Percentiles rank a stretch among this genome's conserved stretches.
Conservation (phyloP, 2,797 vertebrate genomes). For the Centropyge bicolor region DNA sequence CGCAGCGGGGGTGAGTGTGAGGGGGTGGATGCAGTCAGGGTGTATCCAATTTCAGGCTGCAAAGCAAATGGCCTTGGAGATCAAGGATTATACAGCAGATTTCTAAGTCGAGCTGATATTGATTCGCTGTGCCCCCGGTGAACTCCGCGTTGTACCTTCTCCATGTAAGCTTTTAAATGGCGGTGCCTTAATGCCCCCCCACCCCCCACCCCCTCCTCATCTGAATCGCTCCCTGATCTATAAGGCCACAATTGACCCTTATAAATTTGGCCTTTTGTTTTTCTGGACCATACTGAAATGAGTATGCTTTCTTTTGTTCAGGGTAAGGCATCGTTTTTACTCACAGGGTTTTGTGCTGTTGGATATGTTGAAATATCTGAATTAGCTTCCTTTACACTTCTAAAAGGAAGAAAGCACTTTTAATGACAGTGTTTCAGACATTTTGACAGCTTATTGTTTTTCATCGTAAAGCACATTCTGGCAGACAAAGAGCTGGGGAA, state of each 20-base stretch:
- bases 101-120: constrained; percentile 79
- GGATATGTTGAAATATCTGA: constrained; percentile 17
- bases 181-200: constrained; percentile 54
- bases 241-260: constrained; percentile 56
- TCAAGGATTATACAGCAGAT: constrained; percentile 84
- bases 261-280: constrained; percentile 64
- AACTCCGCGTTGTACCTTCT: constrained; percentile 70
- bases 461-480: constrained; percentile 16
- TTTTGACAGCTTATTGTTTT: constrained; percentile 27
- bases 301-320: background rate
- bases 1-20: constrained; percentile 14
- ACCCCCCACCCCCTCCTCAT: background rate
- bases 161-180: constrained; percentile 79
- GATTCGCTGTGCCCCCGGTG: constrained; percentile 76
- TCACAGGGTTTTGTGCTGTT: background rate
- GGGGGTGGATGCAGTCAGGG: constrained; percentile 43
- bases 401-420: constrained; percentile 6
- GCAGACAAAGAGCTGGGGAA: constrained; percentile 19
- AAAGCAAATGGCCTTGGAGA: constrained; percentile 84
- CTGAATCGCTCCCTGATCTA: constrained; percentile 50
- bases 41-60: constrained; percentile 82
- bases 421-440: constrained; percentile 21
- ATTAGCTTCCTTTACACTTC: background rate
- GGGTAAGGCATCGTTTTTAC: background rate
- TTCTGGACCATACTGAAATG: constrained; percentile 6